Evolutionary conservation across 2,113 vertebrate species (phyloP).

Genomic region (Grammomys dolichurus): DNA sequence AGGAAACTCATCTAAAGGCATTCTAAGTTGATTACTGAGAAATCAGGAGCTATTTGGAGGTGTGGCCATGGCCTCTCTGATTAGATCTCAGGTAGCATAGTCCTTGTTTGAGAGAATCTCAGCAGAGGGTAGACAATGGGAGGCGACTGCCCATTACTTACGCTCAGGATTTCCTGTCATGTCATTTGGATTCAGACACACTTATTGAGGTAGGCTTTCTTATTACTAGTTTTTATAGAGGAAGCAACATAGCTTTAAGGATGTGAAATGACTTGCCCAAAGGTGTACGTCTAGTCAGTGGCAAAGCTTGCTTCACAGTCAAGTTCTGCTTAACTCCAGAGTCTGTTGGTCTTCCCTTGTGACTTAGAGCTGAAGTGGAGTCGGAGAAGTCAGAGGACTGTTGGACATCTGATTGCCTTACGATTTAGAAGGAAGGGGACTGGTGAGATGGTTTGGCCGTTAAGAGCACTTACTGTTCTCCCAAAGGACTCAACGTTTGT

Average conservation of each 20-base stretch:
- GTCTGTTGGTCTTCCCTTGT: constrained; percentile 2
- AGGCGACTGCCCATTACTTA: background rate
- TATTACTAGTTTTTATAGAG: background rate
- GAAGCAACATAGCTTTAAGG: constrained; percentile 8
- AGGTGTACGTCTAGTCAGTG: background rate
- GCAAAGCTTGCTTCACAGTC: background rate
- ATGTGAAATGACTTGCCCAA: background rate
- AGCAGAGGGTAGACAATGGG: background rate
- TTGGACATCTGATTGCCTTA: background rate
- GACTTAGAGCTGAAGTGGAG: background rate
- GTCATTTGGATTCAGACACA: constrained; percentile 26
- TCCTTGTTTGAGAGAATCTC: background rate
- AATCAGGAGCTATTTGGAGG: background rate
- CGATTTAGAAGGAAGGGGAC: background rate
- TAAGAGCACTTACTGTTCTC: background rate
- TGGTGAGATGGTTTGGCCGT: no score
- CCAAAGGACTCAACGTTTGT: background rate
- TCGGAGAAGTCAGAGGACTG: background rate
- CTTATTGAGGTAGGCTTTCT: background rate
- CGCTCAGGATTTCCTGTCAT: background rate
- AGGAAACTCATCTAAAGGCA: constrained; percentile 19
- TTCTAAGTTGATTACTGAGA: background rate
- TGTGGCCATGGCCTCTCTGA: background rate
- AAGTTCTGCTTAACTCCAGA: background rate
- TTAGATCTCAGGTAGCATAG: background rate